Percentiles rank a stretch among this genome's conserved stretches.
Conservation (phyloP, 2,113 vertebrate genomes). For the Morone chrysops region DNA sequence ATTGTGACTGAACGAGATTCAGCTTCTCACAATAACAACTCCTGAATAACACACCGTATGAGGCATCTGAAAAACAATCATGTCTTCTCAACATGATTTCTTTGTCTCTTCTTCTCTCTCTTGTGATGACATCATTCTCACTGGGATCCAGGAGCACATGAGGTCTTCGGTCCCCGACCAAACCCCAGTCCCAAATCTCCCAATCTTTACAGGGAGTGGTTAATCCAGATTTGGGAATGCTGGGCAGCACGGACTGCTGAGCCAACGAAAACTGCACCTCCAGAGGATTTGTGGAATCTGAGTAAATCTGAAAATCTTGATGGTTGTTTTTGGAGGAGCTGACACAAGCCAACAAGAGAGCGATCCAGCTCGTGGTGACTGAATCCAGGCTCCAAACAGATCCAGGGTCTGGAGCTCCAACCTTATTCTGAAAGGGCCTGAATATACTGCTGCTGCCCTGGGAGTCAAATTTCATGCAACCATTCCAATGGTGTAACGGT, state of each 20-base stretch:
- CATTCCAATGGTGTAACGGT: slow-evolving; percentile 89
- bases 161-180: slow-evolving; percentile 66
- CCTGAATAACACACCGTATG: slow-evolving; percentile 48
- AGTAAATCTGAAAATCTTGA: slow-evolving; percentile 72
- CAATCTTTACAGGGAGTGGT: slow-evolving; percentile 65
- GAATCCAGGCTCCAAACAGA: slow-evolving; percentile 56
- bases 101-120: slow-evolving; percentile 70
- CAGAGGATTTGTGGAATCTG: slow-evolving; percentile 75
- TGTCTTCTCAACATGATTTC: slow-evolving; percentile 69
- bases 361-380: slow-evolving; percentile 49
- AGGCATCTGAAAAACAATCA: slow-evolving; percentile 51
- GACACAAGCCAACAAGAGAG: slow-evolving; percentile 26
- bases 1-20: slow-evolving; percentile 49
- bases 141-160: slow-evolving; percentile 72
- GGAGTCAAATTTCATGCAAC: slow-evolving; percentile 87
- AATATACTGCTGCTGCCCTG: slow-evolving; percentile 75
- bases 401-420: slow-evolving; percentile 42
- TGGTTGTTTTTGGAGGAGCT: slow-evolving; percentile 56
- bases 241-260: slow-evolving; percentile 72
- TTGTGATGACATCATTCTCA: slow-evolving; percentile 72
- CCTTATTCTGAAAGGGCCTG: slow-evolving; percentile 72
- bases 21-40: slow-evolving; percentile 48
- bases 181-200: slow-evolving; percentile 66
- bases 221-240: slow-evolving; percentile 82
- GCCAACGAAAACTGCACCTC: slow-evolving; percentile 70